Conservation (phyloP, 2,888 invertebrate species). For the Vandiemenella viatica region DNA sequence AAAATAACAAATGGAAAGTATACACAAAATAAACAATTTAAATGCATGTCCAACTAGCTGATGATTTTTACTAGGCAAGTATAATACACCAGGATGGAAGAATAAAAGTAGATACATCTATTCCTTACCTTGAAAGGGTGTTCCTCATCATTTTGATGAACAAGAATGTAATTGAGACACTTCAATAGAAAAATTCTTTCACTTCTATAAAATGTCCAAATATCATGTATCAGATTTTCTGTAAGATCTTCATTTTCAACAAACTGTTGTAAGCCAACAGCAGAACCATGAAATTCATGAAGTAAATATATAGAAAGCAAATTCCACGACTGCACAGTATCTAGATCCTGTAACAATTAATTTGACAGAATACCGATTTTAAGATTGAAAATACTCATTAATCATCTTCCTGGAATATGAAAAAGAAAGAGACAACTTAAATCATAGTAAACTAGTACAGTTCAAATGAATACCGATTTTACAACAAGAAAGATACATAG, state of each 20-base stretch:
- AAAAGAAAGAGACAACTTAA: too few relatives aligned
- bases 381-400: too few relatives aligned
- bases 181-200: not conserved
- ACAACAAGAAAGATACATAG: too few relatives aligned
- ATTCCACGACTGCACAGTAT: not conserved
- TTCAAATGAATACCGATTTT: too few relatives aligned
- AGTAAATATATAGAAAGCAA: not conserved
- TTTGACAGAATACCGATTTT: too few relatives aligned
- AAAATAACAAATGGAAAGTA: not conserved
- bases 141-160: not conserved
- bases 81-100: too few relatives aligned
- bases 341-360: not conserved
- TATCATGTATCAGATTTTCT: not conserved
- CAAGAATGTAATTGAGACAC: not conserved
- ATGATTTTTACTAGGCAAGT: too few relatives aligned
- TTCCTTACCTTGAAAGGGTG: not conserved
- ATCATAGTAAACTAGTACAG: too few relatives aligned
- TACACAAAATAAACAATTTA: not conserved
- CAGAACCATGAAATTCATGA: slow-evolving; percentile 1
- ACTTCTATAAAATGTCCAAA: slow-evolving; percentile 1
- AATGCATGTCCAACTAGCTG: too few relatives aligned
- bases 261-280: not conserved
- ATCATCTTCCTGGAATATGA: too few relatives aligned
- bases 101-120: too few relatives aligned
- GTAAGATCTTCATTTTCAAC: not conserved